These are phyloP conservation scores for Helobdella robusta DNA, from an alignment of 2,888 invertebrate species.

Conservation along the genomic window DNA sequence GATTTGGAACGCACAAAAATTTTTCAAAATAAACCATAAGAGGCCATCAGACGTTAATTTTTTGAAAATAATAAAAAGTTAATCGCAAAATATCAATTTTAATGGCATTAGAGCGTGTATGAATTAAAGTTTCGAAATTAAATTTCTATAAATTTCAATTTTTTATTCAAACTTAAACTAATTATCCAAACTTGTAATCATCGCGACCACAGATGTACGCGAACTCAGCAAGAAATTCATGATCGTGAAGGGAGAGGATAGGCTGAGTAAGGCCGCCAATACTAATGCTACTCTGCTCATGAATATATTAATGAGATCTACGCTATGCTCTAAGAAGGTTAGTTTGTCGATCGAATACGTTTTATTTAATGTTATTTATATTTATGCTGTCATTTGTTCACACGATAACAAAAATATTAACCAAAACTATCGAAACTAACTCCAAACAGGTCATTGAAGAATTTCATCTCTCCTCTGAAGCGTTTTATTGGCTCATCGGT, in stretches of 20 bases:
- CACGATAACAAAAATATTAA: too few relatives aligned
- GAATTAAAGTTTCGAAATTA: too few relatives aligned
- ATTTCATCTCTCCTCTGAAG: conserved; percentile 82
- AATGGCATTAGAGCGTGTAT: too few relatives aligned
- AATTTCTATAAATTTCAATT: too few relatives aligned
- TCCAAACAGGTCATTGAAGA: conserved; percentile 93
- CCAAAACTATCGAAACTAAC: too few relatives aligned
- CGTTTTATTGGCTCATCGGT: conserved; percentile 98
- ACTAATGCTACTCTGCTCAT: conserved; percentile 94
- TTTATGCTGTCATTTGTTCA: too few relatives aligned
- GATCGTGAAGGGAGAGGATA: conserved; percentile 66
- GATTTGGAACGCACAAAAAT: conserved; percentile 99
- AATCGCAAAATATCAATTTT: too few relatives aligned
- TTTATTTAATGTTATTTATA: too few relatives aligned
- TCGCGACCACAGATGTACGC: conserved; percentile 60
- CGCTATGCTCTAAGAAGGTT: conserved; percentile 84
- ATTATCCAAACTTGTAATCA: too few relatives aligned
- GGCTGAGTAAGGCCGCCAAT: conserved; percentile 89
- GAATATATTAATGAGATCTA: conserved; percentile 75
- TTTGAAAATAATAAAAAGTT: conserved; percentile 75
- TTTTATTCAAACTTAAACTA: too few relatives aligned
- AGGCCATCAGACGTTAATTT: conserved; percentile 88
- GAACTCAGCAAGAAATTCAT: conserved; percentile 67
- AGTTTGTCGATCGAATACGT: too few relatives aligned
- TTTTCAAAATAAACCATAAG: conserved; percentile 92